Evolutionary conservation across 2,797 vertebrate species (phyloP).

Genomic region (Echeneis naucrates): DNA sequence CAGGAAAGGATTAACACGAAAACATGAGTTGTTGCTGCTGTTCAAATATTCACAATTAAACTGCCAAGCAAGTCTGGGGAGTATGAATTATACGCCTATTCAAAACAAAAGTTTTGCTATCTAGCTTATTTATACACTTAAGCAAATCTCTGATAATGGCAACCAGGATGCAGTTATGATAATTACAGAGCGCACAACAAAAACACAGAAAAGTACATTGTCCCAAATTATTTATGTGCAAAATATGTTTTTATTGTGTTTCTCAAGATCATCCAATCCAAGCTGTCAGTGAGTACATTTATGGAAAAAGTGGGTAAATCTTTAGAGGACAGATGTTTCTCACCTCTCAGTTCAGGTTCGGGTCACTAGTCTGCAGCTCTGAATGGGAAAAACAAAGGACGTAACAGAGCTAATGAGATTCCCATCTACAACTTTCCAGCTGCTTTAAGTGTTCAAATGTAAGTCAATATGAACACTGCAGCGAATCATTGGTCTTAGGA

Average conservation of each 20-base stretch:
- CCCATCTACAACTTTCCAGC: slow-evolving; percentile 3
- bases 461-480: slow-evolving; percentile 20
- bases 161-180: neutral
- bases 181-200: neutral
- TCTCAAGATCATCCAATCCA: neutral
- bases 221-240: no score
- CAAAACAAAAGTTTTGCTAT: neutral
- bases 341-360: neutral
- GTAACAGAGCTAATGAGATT: neutral
- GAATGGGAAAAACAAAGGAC: neutral
- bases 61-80: neutral
- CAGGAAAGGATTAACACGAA: neutral
- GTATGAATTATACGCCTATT: slow-evolving; percentile 12
- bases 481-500: slow-evolving; percentile 11
- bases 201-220: neutral
- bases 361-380: neutral
- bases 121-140: slow-evolving; percentile 1
- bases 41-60: slow-evolving; percentile 11
- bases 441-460: slow-evolving; percentile 5
- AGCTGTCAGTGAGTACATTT: neutral
- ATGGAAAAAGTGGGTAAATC: neutral
- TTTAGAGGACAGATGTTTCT: neutral
- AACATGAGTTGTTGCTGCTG: neutral
- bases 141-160: slow-evolving; percentile 19
- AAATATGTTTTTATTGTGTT: neutral